Evolutionary conservation across 2,113 vertebrate genomes (phyloP), one percentile per base, ranked within the genome.

Genomic region (Anser brachyrhynchus): DNA sequence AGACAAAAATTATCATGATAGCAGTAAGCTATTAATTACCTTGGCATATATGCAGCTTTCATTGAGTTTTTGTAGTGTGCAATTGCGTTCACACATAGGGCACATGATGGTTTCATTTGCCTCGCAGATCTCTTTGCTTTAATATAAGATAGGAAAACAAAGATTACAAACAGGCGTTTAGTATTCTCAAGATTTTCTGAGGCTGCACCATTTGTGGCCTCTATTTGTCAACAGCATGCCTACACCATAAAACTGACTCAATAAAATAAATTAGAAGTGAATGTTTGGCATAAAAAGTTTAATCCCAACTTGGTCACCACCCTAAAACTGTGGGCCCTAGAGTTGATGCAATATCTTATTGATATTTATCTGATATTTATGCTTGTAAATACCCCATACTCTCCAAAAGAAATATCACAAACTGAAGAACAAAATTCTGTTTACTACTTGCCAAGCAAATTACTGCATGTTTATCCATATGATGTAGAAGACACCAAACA

Each of bases 41-140:
- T 99, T 99, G 72, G 99, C 99, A 4, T 99, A 99, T 76, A 99
- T 98, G 89, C 99, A 99, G 92, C 99, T 99, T 85, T 99, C 99
- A 13, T 99, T 99, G 92, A 99, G 98, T 31, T 98, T 99, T 90
- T 99, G 99, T 4, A 99, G 97, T 0, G 98, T 98, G 94, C 99
- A 99, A 80, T 98, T 99, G 46, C 99, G 98, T 92, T 99, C 99
- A 96, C 99, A 99, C 98, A 99, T 99, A 6, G 99, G 98, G 95
- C 99, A 99, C 99, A 99, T 99, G 94, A 99, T 97, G 84, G 99
- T 99, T 35, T 98, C 98, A 67, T 99, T 99, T 81, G 99, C 99
- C 87, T 99, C 99, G 79, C 99, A 99, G 96, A 99, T 99, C 98
- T 99, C 99, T 97, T 98, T 99, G 98, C 99, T 99, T 94, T 25